Evolutionary conservation across 2,888 invertebrate species (phyloP).

Genomic region (Ormyrus nitidulus): DNA sequence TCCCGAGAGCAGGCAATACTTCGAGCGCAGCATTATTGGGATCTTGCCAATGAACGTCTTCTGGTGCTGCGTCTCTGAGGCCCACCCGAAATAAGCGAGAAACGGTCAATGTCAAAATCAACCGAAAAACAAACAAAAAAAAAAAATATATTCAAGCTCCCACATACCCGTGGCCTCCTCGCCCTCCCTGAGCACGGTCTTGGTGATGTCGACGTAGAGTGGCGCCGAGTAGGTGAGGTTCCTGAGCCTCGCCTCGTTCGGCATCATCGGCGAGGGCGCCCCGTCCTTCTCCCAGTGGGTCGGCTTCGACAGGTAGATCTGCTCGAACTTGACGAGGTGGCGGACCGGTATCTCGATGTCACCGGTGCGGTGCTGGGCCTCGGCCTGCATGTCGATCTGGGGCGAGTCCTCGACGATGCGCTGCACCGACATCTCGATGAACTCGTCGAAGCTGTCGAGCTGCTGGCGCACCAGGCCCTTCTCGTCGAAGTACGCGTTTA

Average conservation of each 20-base stretch:
- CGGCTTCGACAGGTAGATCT: conserved; percentile 99
- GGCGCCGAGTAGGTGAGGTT: conserved; percentile 99
- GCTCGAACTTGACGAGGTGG: conserved; percentile 97
- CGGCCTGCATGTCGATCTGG: conserved; percentile 96
- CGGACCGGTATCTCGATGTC: conserved; percentile 91
- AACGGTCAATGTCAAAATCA: too few relatives aligned
- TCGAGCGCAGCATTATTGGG: conserved; percentile 99
- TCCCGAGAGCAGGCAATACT: conserved; percentile 95
- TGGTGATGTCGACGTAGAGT: conserved; percentile 98
- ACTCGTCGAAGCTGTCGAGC: conserved; percentile 99
- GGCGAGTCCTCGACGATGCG: conserved; percentile 99
- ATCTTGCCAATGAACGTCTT: conserved; percentile 89
- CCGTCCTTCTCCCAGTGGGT: conserved; percentile 99
- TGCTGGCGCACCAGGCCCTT: conserved; percentile 99
- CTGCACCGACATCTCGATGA: conserved; percentile 99
- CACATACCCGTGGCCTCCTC: conserved; percentile 86
- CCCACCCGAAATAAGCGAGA: too few relatives aligned
- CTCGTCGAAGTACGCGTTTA: conserved; percentile 99
- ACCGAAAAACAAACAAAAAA: not conserved
- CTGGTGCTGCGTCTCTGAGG: conserved; percentile 79
- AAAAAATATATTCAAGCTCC: not conserved
- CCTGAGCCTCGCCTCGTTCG: conserved; percentile 97
- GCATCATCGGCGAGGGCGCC: conserved; percentile 99
- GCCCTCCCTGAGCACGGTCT: conserved; percentile 92
- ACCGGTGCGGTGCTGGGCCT: conserved; percentile 96